These are phyloP conservation scores for Pogonomyrmex barbatus DNA, from an alignment of 1,140 invertebrate species.

Conservation along the genomic window DNA sequence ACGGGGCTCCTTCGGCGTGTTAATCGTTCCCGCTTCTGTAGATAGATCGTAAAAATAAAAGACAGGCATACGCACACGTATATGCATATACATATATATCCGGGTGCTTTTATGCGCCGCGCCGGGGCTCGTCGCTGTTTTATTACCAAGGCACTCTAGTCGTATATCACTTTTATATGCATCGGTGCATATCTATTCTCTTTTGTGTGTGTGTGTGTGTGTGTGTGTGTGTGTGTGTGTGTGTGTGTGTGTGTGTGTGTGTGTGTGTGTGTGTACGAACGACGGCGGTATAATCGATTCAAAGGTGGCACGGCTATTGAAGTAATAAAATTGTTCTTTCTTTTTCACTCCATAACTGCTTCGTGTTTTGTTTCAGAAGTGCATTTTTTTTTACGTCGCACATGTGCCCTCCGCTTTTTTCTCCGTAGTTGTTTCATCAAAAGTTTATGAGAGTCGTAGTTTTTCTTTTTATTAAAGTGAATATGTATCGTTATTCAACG, in stretches of 20 bases:
- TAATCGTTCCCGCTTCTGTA: conserved; percentile 42
- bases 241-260: conserved; percentile 34
- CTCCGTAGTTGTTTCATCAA: background rate
- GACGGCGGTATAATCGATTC: conserved; percentile 48
- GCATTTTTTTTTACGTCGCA: background rate
- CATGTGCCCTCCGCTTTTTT: conserved; percentile 1
- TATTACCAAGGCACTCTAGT: conserved; percentile 47
- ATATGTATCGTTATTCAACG: background rate
- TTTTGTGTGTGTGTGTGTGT: conserved; percentile 23
- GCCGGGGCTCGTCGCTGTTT: conserved; percentile 34
- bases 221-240: conserved; percentile 22
- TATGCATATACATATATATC: background rate
- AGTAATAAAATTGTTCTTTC: conserved; percentile 47
- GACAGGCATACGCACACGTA: background rate
- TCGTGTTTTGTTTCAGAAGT: background rate
- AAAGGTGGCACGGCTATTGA: conserved; percentile 38
- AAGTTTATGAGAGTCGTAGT: conserved; percentile 11
- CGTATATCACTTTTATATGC: conserved; percentile 58
- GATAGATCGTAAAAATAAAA: conserved; percentile 44
- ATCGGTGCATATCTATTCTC: conserved; percentile 45
- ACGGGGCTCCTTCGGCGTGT: conserved; percentile 17
- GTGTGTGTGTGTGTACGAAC: conserved; percentile 38
- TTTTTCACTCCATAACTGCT: conserved; percentile 13
- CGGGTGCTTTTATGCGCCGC: conserved; percentile 31
- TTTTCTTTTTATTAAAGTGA: background rate